Evolutionary conservation across 64 coral and sea anemone species (phyloP), one percentile per base, ranked within the genome.

Genomic region (Actinia equina): DNA sequence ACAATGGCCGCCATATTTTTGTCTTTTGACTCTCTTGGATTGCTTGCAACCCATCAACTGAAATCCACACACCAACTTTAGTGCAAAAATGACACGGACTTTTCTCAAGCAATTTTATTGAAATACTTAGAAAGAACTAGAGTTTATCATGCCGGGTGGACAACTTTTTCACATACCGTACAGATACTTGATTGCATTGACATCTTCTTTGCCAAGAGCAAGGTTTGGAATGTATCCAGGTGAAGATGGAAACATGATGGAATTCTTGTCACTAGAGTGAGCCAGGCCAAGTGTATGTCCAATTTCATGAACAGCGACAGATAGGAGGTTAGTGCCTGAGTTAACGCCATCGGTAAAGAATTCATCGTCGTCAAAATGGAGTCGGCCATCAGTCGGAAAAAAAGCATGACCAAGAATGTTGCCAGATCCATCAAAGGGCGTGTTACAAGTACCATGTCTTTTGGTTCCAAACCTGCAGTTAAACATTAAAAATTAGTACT

Each of bases 281-380:
- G 84, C 76, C 1, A 96, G 62, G 11, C 94, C 94, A 41, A 96
- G 65, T 26, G 82, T 82, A 55, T 96, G 94, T 19, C 94, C 94
- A 59, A 96, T 96, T 67, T 96, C 94, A 64, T 96, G 94, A 12
- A 92, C 91, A 17, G 94, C 94, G 20, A 96, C 91, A 3, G 87
- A 85, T 14, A 96, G 70, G 4, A 98, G 88, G 51, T 94, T 89
- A 44, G 91, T 93, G 14, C 94, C 94, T 43, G 19, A 16, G 10
- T 25, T 71, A 42, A 67, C 86, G 17, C 82, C 85, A 46, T 95
- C 81, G 3, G 96, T 90, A 45, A 92, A 98, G 17, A 83, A 64
- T 25, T 96, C 94, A n/a, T 92, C 94, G 25, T 96, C 94, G 64
- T 96, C 94, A 82, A 96, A 96, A 74, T 96, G 94, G 27, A 96